Conservation (phyloP, 2,113 vertebrate genomes). For the Saguinus imperator region DNA sequence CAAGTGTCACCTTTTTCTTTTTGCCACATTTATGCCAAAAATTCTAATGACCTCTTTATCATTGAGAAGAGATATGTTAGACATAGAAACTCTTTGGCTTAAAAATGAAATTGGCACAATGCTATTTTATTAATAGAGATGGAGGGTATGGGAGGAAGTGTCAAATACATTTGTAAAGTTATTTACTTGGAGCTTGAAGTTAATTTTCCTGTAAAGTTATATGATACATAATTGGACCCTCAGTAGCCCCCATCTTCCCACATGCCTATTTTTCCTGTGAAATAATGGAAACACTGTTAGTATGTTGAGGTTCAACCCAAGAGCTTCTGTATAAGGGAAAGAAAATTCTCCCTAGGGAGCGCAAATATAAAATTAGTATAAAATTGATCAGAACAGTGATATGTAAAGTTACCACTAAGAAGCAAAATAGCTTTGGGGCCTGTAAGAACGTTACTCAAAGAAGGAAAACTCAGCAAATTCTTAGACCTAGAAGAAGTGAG, state of each 20-base stretch:
- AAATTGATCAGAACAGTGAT: not conserved
- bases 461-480: not conserved
- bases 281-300: not conserved
- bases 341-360: not conserved
- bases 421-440: not conserved
- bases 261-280: not conserved
- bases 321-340: not conserved
- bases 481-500: not conserved
- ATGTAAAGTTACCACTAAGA: not conserved
- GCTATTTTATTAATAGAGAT: not conserved
- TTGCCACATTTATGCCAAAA: not conserved
- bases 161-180: not conserved
- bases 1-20: not conserved
- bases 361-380: not conserved
- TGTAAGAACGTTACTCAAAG: not conserved
- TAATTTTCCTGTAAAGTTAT: not conserved
- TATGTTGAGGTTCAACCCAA: not conserved
- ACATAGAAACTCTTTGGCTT: constrained; percentile 31
- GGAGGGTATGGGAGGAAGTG: not conserved
- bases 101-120: not conserved
- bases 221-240: not conserved
- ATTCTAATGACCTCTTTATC: not conserved
- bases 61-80: not conserved
- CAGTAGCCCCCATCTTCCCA: not conserved
- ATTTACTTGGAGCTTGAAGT: constrained; percentile 35